Evolutionary conservation across 2,113 vertebrate genomes (phyloP), one percentile per base, ranked within the genome.

Genomic region (Austrofundulus limnaeus): DNA sequence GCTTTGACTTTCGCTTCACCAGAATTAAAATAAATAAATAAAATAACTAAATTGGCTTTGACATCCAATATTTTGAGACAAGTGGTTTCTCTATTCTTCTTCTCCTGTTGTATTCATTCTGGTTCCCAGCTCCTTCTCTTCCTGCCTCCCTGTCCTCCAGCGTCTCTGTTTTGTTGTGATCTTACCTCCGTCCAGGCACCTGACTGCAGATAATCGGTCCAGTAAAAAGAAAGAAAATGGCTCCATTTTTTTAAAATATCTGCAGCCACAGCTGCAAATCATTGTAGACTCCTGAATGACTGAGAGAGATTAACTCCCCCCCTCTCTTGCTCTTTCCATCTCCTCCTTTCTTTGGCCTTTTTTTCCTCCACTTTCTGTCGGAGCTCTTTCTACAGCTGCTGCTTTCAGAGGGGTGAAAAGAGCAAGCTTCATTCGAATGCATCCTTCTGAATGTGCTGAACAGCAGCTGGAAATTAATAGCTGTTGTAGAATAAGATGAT

Each of bases 251-350:
- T n/a, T n/a, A n/a, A n/a, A n/a, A n/a, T n/a, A 92, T 91, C 89
- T 84, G 69, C 82, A 81, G 83, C 79, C 85, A 85, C 90, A 93
- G 92, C 91, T 93, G 91, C 89, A 90, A 86, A 89, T 90, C 87
- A 91, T 89, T 91, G 86, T 84, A 74, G 60, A 80, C 51, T 38
- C 28, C 23, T 81, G 83, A 85, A 89, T 80, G 85, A 82, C 80
- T 51, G 70, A 65, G 61, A 61, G 62, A 74, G 77, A 85, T 87
- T 85, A 86, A 87, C 82, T 82, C 80, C 70, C 17, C 31, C 49
- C 37, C 60, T 39, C 2, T 64, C 7, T 24, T 11, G 24, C 66
- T 52, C 64, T 56, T 46, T 46, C 43, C 51, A 21, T 70, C 53
- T 53, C 34, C 17, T 39, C 21, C 52, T 45, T 21, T 20, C 16